phyloP scores from a whole-genome alignment of 1,140 invertebrate species.

The Zelostemma sp. region DNA sequence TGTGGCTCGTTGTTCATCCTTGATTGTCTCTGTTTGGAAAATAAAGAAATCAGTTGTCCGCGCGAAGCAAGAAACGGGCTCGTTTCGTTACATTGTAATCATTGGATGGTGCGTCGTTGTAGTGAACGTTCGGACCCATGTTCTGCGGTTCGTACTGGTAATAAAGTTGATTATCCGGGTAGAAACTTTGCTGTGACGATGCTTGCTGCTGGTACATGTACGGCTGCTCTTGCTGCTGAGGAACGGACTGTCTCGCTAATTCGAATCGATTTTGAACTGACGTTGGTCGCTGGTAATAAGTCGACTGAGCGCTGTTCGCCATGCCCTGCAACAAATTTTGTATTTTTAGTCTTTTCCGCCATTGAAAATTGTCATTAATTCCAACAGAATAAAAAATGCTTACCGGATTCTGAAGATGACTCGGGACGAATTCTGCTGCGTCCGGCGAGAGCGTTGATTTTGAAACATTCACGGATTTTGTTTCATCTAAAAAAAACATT shows the following conservation, averaged over 20 bases:
- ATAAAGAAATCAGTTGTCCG: not conserved
- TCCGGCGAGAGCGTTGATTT: constrained; percentile 54
- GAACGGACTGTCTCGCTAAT: constrained; percentile 11
- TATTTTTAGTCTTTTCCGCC: constrained; percentile 3
- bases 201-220: constrained; percentile 13
- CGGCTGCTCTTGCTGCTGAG: constrained; percentile 3
- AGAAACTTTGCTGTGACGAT: constrained; percentile 22
- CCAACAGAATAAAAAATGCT: not conserved
- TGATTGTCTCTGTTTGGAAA: constrained; percentile 10
- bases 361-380: too few species aligned
- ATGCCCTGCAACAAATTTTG: not conserved
- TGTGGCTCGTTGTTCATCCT: constrained; percentile 28
- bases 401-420: constrained; percentile 30
- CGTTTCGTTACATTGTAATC: constrained; percentile 20
- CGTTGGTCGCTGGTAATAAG: not conserved
- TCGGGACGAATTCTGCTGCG: constrained; percentile 57
- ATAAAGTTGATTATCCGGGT: constrained; percentile 21
- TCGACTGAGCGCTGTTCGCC: not conserved
- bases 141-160: constrained; percentile 8
- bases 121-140: constrained; percentile 9
- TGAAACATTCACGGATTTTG: constrained; percentile 41
- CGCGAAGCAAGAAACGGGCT: constrained; percentile 2
- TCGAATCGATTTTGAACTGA: constrained; percentile 25
- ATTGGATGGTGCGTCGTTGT: constrained; percentile 13
- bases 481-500: constrained; percentile 15